Evolutionary conservation across 2,888 invertebrate genomes (phyloP), one percentile per base, ranked within the genome.

Genomic region (Chalcis sispes): DNA sequence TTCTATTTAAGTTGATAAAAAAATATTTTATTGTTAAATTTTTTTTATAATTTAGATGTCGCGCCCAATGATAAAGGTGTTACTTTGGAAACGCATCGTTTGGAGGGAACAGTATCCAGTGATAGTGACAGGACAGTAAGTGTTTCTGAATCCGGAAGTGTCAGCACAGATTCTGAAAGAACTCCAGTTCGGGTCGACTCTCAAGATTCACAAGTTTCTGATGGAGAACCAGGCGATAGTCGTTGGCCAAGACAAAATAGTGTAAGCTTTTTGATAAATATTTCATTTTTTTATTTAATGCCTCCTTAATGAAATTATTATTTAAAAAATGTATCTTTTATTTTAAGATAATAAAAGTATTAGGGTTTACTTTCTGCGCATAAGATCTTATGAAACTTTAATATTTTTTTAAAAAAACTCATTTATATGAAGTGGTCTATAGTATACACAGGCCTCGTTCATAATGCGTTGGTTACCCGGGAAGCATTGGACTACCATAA

Each of bases 201-300:
- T n/a, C 94, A 95, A 85, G 96, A 96, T 84, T 93, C 93, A 83
- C 94, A 95, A 85, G 93, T 93, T 56, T 92, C 93, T 7, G 93
- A 93, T 81, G 91, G 92, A 8, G 93, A 93, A 83, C 90, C 86
- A 72, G 85, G 87, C 2, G 86, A 87, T 67, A 84, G 90, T 89
- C 87, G 90, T 71, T 95, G 95, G 95, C 94, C 95, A 2, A 87
- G 95, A 27, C 96, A 96, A 88, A 95, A 95, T 86, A 95, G 95
- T 82, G 94, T 94, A 89, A 79, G 71, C 50, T 75, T 15, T 64
- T 70, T 73, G 10, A 36, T 36, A 36, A 7, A 36, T 36, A 36
- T 48, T 27, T 54, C 61, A 77, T 79, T n/a, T n/a, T n/a, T n/a
- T n/a, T n/a, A n/a, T n/a, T n/a, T n/a, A n/a, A n/a, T n/a, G n/a